These are phyloP conservation scores for Psilanteris sp. DNA, from an alignment of 1,140 invertebrate genomes.

Conservation along the genomic window DNA sequence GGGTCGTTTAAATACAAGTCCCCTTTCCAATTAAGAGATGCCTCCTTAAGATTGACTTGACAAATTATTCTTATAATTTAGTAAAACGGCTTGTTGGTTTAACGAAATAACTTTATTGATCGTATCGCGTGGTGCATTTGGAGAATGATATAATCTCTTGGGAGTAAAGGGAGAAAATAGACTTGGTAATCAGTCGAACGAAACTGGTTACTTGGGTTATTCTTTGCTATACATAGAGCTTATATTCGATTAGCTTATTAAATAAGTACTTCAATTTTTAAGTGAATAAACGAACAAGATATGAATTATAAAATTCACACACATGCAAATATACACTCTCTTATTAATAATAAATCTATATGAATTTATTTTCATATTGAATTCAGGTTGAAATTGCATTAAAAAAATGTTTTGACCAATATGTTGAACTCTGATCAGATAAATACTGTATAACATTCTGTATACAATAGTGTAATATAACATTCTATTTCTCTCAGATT, in stretches of 20 bases:
- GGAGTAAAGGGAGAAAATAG: conserved; percentile 38
- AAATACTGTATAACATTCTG: no score
- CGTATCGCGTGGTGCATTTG: conserved; percentile 32
- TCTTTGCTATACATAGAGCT: neutral
- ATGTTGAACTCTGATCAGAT: no score
- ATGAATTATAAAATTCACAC: no score
- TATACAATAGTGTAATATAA: no score
- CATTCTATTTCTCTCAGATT: no score
- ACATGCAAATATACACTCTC: no score
- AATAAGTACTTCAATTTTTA: conserved; percentile 6
- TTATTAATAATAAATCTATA: no score
- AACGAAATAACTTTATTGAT: conserved; percentile 62
- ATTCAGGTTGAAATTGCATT: no score
- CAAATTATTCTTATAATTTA: conserved; percentile 61
- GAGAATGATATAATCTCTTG: conserved; percentile 22
- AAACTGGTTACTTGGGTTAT: conserved; percentile 36
- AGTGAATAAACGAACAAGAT: conserved; percentile 8
- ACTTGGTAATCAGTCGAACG: conserved; percentile 42
- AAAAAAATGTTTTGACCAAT: no score
- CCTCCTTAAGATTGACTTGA: conserved; percentile 48
- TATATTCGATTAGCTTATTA: conserved; percentile 22
- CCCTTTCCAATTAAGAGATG: conserved; percentile 47
- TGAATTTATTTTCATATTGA: no score
- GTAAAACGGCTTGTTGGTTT: conserved; percentile 58
- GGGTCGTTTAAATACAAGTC: conserved; percentile 12